A percentile compares a stretch with the other conserved stretches of the same genome.
Evolutionary conservation across 2,113 vertebrate genomes (phyloP).

Genomic region (Noctilio leporinus): DNA sequence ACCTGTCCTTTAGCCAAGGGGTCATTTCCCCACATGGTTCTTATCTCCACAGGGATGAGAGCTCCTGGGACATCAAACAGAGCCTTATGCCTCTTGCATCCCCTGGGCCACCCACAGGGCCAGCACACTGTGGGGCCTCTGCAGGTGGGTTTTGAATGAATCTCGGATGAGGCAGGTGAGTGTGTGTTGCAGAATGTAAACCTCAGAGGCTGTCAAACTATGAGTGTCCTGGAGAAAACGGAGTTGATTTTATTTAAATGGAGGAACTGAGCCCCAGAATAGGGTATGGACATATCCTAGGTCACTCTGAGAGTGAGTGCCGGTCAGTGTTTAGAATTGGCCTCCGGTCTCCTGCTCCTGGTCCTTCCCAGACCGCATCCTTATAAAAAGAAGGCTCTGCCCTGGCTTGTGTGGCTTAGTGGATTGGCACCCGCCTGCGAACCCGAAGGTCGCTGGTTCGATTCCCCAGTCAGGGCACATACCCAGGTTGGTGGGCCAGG

Average conservation of each 20-base stretch:
- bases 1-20: fast-evolving
- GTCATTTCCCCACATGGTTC: neutral
- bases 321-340: neutral
- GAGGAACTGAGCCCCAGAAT: neutral
- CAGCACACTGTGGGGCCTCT: neutral
- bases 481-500: too few species aligned
- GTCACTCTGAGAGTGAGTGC: neutral
- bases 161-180: neutral
- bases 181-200: neutral
- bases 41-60: neutral
- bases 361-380: neutral
- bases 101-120: neutral
- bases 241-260: neutral
- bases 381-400: neutral
- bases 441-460: too few species aligned
- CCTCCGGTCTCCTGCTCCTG: neutral
- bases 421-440: too few species aligned
- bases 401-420: too few species aligned
- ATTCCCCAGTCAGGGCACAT: too few species aligned
- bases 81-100: neutral
- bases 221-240: neutral
- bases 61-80: neutral
- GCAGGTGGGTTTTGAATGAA: neutral
- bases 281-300: fast-evolving
- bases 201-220: neutral